Evolutionary conservation across 2,888 invertebrate genomes (phyloP), one percentile per base, ranked within the genome.

Genomic region (Adelphocoris suturalis): DNA sequence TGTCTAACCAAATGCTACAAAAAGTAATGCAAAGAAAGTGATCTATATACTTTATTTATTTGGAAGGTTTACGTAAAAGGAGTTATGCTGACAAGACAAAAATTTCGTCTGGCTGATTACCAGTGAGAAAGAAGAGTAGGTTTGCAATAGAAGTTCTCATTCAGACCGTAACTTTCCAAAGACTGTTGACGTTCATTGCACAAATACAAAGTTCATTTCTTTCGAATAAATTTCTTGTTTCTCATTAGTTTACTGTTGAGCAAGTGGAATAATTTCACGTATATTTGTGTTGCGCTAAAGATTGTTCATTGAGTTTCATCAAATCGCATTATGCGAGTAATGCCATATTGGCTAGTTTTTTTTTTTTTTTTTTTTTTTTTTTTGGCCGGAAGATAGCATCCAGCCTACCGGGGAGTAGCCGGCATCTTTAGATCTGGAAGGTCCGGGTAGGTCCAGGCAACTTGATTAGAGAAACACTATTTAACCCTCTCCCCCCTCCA

Each of bases 171-270:
- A 23, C 68, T 68, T 23, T 23, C 23, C 68, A 27, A 57, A 23
- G 13, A 19, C 23, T 68, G 68, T 68, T 23, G 68, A 23, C 68
- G 68, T 68, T 11, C 19, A 7, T 23, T 27, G 68, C 23, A 12
- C 68, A 68, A 68, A 68, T 23, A 68, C 23, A 27, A 68, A 68
- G n/a, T 68, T 68, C 19, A 19, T 68, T 61, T 68, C 68, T 68
- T 68, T 23, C 4, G 27, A 68, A 68, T 68, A 5, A 68, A 68
- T 68, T 23, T 27, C 13, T 23, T 68, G 23, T 23, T 68, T 68
- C 11, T 27, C 11, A 23, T 23, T 23, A n/a, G n/a, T 37, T 37
- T 37, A 52, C 52, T 16, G 3, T 52, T 16, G 52, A 52, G 52
- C 16, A 5, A 11, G 52, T 52, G 52, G 52, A 52, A 16, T 16